Conservation (phyloP, 2,113 vertebrate genomes). For the Cettia cetti region DNA sequence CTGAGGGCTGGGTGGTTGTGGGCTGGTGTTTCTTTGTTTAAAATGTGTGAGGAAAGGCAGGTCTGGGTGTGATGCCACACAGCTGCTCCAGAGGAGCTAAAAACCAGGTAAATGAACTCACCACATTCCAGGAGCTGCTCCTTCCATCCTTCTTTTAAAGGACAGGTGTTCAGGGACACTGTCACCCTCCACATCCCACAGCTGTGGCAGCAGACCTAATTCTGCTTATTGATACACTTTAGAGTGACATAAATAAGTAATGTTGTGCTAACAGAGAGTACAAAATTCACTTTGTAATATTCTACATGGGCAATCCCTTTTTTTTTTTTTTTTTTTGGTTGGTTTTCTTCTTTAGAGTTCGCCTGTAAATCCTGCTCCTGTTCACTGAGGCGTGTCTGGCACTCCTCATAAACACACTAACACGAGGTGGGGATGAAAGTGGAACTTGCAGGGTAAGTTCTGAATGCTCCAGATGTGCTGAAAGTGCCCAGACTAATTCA, state of each 20-base stretch:
- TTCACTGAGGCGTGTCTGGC: background rate
- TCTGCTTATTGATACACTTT: background rate
- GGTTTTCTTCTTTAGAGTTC: background rate
- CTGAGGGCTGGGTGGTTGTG: background rate
- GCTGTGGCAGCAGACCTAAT: background rate
- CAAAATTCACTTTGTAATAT: background rate
- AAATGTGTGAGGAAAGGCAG: accelerated
- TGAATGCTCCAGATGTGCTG: conserved; percentile 34
- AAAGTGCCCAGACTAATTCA: conserved; percentile 26
- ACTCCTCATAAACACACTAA: background rate
- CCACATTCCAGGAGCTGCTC: background rate
- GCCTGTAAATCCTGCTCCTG: background rate
- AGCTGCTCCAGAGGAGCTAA: background rate
- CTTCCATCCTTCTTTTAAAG: background rate
- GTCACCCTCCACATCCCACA: background rate
- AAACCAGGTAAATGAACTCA: background rate
- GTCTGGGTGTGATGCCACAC: background rate
- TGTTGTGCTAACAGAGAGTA: background rate
- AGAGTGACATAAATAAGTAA: background rate
- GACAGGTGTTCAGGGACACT: background rate
- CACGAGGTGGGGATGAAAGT: background rate
- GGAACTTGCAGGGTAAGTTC: background rate
- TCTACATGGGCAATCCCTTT: background rate
- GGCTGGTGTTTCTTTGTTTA: background rate
- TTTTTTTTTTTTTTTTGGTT: background rate